A percentile compares a stretch with the other conserved stretches of the same genome.
phyloP scores from a whole-genome alignment of 2,888 invertebrate genomes.

The Melinaea marsaeus region DNA sequence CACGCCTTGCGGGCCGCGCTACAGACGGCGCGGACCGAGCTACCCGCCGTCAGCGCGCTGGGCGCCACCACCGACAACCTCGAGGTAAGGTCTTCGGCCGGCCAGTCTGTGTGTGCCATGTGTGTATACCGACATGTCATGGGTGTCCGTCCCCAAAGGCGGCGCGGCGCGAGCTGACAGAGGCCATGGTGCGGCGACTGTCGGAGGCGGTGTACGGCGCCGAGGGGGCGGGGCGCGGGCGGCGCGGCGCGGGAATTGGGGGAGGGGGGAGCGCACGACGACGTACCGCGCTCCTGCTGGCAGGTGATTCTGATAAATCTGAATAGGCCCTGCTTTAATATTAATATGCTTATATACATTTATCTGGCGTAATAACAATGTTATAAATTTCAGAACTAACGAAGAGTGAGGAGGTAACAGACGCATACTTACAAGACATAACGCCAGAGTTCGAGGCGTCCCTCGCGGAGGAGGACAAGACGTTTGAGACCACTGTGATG shows the following conservation, averaged over 20 bases:
- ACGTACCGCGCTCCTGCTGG: conserved; percentile 56
- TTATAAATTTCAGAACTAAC: conserved; percentile 51
- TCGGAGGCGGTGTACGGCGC: conserved; percentile 63
- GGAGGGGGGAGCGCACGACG: conserved; percentile 56
- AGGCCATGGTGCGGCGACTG: conserved; percentile 54
- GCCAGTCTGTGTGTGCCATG: background rate
- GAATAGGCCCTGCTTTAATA: background rate
- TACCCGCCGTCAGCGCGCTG: conserved; percentile 90
- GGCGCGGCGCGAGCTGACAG: conserved; percentile 58
- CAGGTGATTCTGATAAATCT: conserved; percentile 41
- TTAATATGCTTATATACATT: background rate
- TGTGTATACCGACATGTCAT: background rate
- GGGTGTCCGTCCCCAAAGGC: conserved; percentile 37
- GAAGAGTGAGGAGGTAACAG: conserved; percentile 67
- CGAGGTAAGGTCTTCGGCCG: conserved; percentile 62
- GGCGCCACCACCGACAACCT: conserved; percentile 87
- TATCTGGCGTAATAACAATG: background rate
- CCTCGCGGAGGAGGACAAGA: conserved; percentile 64
- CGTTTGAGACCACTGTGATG: conserved; percentile 79
- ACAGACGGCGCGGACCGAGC: conserved; percentile 84
- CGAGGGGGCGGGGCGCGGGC: conserved; percentile 49
- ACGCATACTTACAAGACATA: conserved; percentile 67
- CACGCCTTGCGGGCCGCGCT: conserved; percentile 79
- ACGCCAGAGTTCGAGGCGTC: conserved; percentile 71
- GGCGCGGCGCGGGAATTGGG: conserved; percentile 52